A percentile compares a stretch with the other conserved stretches of the same genome.
phyloP scores from a whole-genome alignment of 2,888 invertebrate species.

The Cecidostiba fungosa region DNA sequence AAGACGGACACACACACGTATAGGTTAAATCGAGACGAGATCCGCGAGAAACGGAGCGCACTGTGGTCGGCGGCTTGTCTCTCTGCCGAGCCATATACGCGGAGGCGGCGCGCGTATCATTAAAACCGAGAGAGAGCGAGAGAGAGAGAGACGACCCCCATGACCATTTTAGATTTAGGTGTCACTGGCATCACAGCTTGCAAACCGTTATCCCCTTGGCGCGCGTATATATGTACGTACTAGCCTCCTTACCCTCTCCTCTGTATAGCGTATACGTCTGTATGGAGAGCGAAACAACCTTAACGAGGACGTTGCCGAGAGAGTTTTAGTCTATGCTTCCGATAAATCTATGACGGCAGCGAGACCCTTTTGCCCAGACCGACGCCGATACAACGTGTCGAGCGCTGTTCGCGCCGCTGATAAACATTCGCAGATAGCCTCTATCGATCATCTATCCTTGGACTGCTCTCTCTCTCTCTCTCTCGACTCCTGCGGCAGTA shows the following conservation, averaged over 20 bases:
- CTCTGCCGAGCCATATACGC: background rate
- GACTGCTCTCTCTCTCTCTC: background rate
- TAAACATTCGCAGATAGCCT: conserved; percentile 39
- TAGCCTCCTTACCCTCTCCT: conserved; percentile 16
- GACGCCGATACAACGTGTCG: conserved; percentile 6
- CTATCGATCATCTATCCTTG: conserved; percentile 39
- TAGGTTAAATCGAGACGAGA: conserved; percentile 57
- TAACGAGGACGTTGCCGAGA: conserved; percentile 52
- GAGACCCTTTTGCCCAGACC: background rate
- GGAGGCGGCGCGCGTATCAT: conserved; percentile 32
- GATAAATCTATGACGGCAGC: conserved; percentile 62
- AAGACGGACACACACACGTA: background rate
- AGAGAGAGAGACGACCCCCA: conserved; percentile 60
- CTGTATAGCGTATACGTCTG: background rate
- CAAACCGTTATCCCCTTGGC: conserved; percentile 8
- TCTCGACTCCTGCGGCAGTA: background rate
- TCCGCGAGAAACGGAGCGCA: conserved; percentile 24
- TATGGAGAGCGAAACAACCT: background rate
- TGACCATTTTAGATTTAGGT: conserved; percentile 66
- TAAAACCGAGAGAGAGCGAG: conserved; percentile 11
- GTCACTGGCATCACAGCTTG: conserved; percentile 49
- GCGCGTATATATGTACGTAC: conserved; percentile 5
- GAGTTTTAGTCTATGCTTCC: conserved; percentile 52
- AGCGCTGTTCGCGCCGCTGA: conserved; percentile 10
- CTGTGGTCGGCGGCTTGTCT: conserved; percentile 9